Conservation (phyloP, 2,888 invertebrate species). For the Colostygia pectinataria region DNA sequence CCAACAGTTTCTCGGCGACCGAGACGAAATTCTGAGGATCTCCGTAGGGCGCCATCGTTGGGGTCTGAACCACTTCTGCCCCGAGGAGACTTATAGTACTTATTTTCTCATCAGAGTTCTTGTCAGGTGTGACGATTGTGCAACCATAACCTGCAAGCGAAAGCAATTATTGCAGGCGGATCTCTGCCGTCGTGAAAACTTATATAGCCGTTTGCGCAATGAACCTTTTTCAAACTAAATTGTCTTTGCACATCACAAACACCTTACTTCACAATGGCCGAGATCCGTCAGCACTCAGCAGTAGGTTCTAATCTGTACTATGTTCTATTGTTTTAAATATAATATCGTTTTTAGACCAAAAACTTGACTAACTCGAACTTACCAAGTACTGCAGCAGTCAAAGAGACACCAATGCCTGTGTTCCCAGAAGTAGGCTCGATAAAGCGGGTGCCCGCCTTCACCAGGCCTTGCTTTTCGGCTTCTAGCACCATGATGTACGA, state of each 20-base stretch:
- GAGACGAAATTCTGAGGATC: conserved; percentile 91
- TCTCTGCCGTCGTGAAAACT: too few species aligned
- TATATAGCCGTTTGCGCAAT: too few species aligned
- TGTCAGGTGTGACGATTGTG: conserved; percentile 97
- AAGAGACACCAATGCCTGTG: conserved; percentile 94
- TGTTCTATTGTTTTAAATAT: too few species aligned
- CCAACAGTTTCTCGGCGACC: conserved; percentile 89
- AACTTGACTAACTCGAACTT: conserved; percentile 9
- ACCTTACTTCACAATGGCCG: too few species aligned
- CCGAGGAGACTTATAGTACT: conserved; percentile 92
- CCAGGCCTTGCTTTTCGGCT: conserved; percentile 90
- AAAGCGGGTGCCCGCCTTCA: conserved; percentile 91
- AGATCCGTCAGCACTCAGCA: too few species aligned
- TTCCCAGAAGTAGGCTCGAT: conserved; percentile 96
- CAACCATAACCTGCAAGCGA: conserved; percentile 88
- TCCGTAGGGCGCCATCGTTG: conserved; percentile 43
- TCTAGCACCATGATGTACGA: conserved; percentile 95
- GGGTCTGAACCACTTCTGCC: conserved; percentile 95
- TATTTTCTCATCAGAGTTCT: conserved; percentile 98
- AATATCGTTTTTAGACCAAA: too few species aligned
- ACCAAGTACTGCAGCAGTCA: conserved; percentile 90
- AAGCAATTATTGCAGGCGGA: neutral
- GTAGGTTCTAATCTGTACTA: too few species aligned
- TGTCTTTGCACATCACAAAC: too few species aligned
- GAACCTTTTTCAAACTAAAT: too few species aligned